A percentile compares a stretch with the other conserved stretches of the same genome.
These are phyloP conservation scores for Latrodectus hesperus DNA, from an alignment of 2,888 invertebrate genomes.

Conservation along the genomic window DNA sequence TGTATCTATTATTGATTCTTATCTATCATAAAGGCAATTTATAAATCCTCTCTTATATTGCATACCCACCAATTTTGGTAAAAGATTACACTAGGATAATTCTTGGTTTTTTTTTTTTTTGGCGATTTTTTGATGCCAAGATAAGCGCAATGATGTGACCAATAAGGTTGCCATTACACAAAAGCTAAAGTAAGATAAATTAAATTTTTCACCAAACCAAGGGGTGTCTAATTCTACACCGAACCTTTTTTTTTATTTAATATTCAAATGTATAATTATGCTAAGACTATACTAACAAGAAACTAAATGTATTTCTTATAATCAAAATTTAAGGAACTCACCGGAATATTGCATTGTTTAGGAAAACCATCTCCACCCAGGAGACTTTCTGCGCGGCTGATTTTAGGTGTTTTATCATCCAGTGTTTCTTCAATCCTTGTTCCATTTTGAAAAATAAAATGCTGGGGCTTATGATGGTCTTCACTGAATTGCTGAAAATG, in stretches of 20 bases:
- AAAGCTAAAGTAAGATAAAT: neutral
- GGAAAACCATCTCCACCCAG: constrained; percentile 19
- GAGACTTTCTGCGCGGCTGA: neutral
- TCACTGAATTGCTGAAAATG: neutral
- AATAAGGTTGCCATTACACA: neutral
- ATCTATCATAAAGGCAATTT: too few relatives aligned
- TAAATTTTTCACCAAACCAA: neutral
- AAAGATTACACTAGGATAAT: too few relatives aligned
- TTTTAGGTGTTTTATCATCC: constrained; percentile 27
- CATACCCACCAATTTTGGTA: too few relatives aligned
- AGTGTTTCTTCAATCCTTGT: constrained; percentile 13
- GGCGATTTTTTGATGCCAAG: too few relatives aligned
- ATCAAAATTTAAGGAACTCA: neutral
- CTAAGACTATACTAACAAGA: neutral
- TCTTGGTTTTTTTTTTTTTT: too few relatives aligned
- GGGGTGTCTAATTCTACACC: neutral
- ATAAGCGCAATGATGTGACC: too few relatives aligned
- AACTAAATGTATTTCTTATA: neutral
- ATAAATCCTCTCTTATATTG: too few relatives aligned
- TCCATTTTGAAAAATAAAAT: constrained; percentile 52
- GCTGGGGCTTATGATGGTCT: constrained; percentile 27
- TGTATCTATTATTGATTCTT: too few relatives aligned
- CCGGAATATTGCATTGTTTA: constrained; percentile 23
- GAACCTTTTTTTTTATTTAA: neutral
- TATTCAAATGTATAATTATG: neutral